Percentiles rank a stretch among this genome's conserved stretches.
These are phyloP conservation scores for Lydus trimaculatus DNA, from an alignment of 2,888 invertebrate species.

Conservation along the genomic window DNA sequence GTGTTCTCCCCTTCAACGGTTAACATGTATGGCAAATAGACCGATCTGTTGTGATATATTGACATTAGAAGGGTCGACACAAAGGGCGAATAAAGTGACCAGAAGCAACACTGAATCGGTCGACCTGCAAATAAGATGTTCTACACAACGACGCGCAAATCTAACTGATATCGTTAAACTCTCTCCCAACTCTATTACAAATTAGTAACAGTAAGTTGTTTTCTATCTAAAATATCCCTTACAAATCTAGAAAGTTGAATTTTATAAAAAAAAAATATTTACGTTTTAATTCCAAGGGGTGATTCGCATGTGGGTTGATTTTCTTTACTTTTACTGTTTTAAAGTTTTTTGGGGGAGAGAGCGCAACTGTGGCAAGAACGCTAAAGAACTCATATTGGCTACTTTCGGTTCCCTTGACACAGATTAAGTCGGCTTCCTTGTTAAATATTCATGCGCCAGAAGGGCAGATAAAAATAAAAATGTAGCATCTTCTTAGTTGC, in stretches of 20 bases:
- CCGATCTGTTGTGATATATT: conserved; percentile 56
- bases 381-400: conserved; percentile 61
- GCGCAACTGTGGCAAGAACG: conserved; percentile 38
- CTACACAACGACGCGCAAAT: conserved; percentile 40
- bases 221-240: neutral
- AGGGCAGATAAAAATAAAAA: conserved; percentile 67
- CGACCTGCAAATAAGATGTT: conserved; percentile 58
- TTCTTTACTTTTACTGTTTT: conserved; percentile 22
- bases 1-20: conserved; percentile 12
- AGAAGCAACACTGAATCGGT: conserved; percentile 53
- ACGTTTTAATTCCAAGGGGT: neutral
- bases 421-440: conserved; percentile 66
- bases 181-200: neutral
- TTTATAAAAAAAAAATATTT: neutral
- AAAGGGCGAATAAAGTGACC: conserved; percentile 57
- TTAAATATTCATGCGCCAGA: conserved; percentile 68
- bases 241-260: no score
- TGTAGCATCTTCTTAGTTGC: conserved; percentile 55
- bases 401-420: conserved; percentile 64
- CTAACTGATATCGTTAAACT: neutral
- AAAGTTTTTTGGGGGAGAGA: conserved; percentile 12
- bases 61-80: conserved; percentile 53
- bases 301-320: conserved; percentile 43
- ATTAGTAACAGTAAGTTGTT: neutral
- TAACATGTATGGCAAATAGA: conserved; percentile 51